Conservation (phyloP, 2,797 vertebrate genomes). For the Anabas testudineus region DNA sequence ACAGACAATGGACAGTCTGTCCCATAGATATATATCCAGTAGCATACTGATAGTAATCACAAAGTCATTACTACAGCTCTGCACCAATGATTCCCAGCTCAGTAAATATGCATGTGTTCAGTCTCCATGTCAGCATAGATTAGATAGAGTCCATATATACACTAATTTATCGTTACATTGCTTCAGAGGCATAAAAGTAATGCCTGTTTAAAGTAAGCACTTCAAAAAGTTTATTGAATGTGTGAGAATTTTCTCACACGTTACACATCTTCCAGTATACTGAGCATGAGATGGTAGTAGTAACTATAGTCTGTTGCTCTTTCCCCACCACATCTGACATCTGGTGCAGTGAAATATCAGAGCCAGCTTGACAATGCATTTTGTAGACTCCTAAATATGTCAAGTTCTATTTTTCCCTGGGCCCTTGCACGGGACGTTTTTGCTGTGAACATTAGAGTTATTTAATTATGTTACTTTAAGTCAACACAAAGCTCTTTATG, state of each 20-base stretch:
- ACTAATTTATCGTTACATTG: neutral
- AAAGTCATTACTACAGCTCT: too few species aligned
- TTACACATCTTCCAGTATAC: conserved; percentile 8
- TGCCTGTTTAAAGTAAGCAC: neutral
- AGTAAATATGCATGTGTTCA: too few species aligned
- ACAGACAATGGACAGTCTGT: neutral
- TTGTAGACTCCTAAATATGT: conserved; percentile 2
- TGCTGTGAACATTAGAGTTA: neutral
- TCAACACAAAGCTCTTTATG: neutral
- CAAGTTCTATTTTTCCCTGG: neutral
- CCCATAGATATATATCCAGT: too few species aligned
- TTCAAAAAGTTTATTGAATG: neutral
- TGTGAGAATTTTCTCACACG: neutral
- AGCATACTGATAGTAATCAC: too few species aligned
- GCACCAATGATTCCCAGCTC: too few species aligned
- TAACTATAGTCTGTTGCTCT: neutral
- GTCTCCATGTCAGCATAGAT: neutral
- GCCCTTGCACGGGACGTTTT: neutral
- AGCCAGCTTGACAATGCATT: neutral
- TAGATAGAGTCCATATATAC: neutral
- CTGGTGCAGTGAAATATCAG: conserved; percentile 2
- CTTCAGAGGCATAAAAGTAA: neutral
- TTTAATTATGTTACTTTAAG: conserved; percentile 1
- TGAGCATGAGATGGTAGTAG: neutral
- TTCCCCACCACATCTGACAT: conserved; percentile 1